Conservation (phyloP, 2,888 invertebrate species). For the Lasioglossum lativentre region DNA sequence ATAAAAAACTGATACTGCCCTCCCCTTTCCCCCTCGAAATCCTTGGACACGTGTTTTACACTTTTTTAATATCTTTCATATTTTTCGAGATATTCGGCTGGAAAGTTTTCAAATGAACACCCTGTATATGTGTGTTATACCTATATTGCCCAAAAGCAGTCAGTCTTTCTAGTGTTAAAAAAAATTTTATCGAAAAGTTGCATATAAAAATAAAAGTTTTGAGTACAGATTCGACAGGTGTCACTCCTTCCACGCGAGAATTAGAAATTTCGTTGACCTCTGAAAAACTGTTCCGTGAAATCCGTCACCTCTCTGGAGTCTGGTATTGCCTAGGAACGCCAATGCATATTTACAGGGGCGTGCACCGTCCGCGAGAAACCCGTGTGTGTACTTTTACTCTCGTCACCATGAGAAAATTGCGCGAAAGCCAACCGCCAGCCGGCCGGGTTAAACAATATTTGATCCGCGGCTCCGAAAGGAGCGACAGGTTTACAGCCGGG, state of each 20-base stretch:
- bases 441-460: neutral
- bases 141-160: too few species aligned
- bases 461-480: neutral
- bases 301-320: neutral
- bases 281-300: neutral
- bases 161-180: too few species aligned
- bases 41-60: too few species aligned
- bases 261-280: neutral
- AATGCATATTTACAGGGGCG: neutral
- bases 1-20: too few species aligned
- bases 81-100: too few species aligned
- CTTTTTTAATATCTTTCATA: too few species aligned
- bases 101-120: too few species aligned
- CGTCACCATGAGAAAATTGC: neutral
- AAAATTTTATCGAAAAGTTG: too few species aligned
- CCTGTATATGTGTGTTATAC: too few species aligned
- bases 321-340: neutral
- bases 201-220: too few species aligned
- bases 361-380: neutral
- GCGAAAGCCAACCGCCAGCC: neutral
- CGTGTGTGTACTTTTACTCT: neutral
- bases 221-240: too few species aligned
- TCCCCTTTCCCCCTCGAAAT: too few species aligned
- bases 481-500: slow-evolving; percentile 42
- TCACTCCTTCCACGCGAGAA: neutral